Conservation (phyloP, 2,888 invertebrate genomes). For the Sminthurinus aureus region DNA sequence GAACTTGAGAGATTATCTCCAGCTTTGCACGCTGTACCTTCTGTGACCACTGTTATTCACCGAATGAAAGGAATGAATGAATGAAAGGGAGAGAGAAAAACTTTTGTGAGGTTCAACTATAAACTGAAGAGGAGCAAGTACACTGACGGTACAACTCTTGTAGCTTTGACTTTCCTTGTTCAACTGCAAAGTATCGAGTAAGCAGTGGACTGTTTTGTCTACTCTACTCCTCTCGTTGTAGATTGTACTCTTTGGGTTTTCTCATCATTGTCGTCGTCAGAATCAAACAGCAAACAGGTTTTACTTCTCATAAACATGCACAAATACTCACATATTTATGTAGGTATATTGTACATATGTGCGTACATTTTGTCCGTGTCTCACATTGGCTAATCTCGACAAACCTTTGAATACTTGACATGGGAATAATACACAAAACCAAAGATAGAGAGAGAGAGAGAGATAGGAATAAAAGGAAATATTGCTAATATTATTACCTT, state of each 20-base stretch:
- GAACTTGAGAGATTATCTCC: background rate
- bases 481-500: too few relatives aligned
- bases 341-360: too few relatives aligned
- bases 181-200: background rate
- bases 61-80: background rate
- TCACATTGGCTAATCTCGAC: too few relatives aligned
- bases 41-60: background rate
- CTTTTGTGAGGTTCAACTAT: background rate
- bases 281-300: background rate
- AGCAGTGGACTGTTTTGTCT: background rate
- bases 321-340: too few relatives aligned
- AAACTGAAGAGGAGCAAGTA: background rate
- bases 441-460: too few relatives aligned
- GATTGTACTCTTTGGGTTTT: background rate
- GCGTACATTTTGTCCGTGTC: too few relatives aligned
- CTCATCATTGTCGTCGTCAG: background rate
- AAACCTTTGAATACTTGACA: too few relatives aligned
- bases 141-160: background rate
- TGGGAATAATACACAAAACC: too few relatives aligned
- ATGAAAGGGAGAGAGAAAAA: background rate
- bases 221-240: background rate
- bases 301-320: background rate
- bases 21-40: background rate
- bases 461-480: too few relatives aligned
- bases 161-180: background rate